These are phyloP conservation scores for Bujurquina vittata DNA, from an alignment of 2,113 vertebrate genomes.

Conservation along the genomic window DNA sequence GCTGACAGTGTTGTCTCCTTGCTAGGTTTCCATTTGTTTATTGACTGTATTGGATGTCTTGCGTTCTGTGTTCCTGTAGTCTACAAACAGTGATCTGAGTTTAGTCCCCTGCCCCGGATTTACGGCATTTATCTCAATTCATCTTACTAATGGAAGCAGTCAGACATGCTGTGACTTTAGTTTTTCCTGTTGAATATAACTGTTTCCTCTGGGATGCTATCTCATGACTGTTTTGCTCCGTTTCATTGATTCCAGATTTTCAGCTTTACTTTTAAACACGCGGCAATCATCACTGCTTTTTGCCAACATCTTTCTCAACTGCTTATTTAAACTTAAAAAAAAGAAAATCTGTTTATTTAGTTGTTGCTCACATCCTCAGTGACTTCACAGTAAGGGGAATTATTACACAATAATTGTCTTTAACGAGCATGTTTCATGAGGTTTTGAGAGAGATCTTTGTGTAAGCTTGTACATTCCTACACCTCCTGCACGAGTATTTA, in stretches of 20 bases:
- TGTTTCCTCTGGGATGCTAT: slow-evolving; percentile 37
- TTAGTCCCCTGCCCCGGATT: slow-evolving; percentile 7
- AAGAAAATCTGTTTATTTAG: slow-evolving; percentile 1
- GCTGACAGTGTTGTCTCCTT: background rate
- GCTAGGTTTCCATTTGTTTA: background rate
- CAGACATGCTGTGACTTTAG: slow-evolving; percentile 27
- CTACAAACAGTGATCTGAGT: background rate
- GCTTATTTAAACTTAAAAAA: slow-evolving; percentile 27
- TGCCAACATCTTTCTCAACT: slow-evolving; percentile 20
- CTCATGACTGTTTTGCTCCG: slow-evolving; percentile 32
- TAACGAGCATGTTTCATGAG: background rate
- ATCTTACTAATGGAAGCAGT: slow-evolving; percentile 29
- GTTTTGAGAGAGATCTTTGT: background rate
- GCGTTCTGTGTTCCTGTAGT: background rate
- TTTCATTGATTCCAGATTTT: slow-evolving; percentile 67
- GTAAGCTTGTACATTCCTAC: background rate
- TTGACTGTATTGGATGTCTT: background rate
- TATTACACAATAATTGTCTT: background rate
- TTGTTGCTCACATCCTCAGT: background rate
- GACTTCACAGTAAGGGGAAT: background rate
- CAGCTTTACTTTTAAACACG: slow-evolving; percentile 33
- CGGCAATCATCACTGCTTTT: slow-evolving; percentile 29
- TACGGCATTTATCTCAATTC: slow-evolving; percentile 17
- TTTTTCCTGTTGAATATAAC: slow-evolving; percentile 36
- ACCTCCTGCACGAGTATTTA: background rate